Conservation (phyloP, 2,113 vertebrate species). For the Emydura subglobosa region DNA sequence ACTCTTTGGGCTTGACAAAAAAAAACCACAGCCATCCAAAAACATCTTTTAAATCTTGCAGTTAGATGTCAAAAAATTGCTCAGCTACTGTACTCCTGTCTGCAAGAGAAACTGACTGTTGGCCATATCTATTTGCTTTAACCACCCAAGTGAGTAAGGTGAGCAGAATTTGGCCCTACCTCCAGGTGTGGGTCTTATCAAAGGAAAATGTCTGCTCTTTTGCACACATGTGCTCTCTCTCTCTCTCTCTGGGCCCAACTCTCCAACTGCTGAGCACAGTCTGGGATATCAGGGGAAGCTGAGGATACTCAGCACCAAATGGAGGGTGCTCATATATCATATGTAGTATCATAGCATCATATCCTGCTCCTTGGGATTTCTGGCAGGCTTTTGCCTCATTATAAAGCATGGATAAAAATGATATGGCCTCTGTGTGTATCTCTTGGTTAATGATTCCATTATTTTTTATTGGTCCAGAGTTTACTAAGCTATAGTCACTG, state of each 20-base stretch:
- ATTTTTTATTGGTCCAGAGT: neutral
- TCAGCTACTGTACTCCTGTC: neutral
- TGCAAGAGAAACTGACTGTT: neutral
- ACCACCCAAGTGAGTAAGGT: neutral
- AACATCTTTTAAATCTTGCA: neutral
- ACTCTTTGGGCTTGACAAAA: neutral
- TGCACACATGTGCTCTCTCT: neutral
- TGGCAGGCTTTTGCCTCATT: conserved; percentile 20
- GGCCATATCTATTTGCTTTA: conserved; percentile 11
- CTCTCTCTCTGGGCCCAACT: neutral
- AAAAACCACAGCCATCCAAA: neutral
- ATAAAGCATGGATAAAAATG: neutral
- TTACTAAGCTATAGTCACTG: neutral
- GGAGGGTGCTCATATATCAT: neutral
- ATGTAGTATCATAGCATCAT: conserved; percentile 43
- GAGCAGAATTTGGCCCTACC: neutral
- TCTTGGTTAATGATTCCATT: neutral
- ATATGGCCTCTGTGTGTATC: conserved; percentile 17
- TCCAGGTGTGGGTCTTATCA: neutral
- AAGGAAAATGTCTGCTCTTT: neutral
- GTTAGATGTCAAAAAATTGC: neutral
- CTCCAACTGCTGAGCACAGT: accelerated
- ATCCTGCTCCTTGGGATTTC: conserved; percentile 55
- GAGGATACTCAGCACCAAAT: neutral
- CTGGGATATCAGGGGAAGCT: neutral